phyloP scores from a whole-genome alignment of 2,888 invertebrate genomes.

The Aleiodes testaceus region DNA sequence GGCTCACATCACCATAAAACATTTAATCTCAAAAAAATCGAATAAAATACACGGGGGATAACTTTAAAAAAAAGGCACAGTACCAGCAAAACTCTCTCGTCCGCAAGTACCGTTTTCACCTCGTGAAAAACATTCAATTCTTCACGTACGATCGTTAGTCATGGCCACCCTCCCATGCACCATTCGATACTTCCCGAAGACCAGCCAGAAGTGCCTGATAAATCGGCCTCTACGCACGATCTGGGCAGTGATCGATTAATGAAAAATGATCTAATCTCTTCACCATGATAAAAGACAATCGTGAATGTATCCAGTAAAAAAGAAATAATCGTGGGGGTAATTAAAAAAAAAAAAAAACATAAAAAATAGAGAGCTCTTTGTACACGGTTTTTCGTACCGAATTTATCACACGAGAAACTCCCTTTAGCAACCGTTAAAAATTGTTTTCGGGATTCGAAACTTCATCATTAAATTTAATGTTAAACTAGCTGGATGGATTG shows the following conservation, averaged over 20 bases:
- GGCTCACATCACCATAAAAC: constrained; percentile 21
- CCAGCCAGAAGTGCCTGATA: constrained; percentile 25
- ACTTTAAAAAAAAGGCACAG: constrained; percentile 23
- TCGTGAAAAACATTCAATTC: constrained; percentile 35
- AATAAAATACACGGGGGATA: constrained; percentile 20
- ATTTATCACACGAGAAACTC: constrained; percentile 34
- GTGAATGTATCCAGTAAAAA: constrained; percentile 19
- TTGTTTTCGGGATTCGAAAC: constrained; percentile 5
- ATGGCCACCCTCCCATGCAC: constrained; percentile 48
- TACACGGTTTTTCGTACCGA: constrained; percentile 8
- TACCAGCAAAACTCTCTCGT: constrained; percentile 24
- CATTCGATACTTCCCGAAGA: constrained; percentile 32
- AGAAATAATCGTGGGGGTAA: not conserved
- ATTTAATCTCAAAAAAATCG: constrained; percentile 23
- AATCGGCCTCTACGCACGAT: constrained; percentile 28
- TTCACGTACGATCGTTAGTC: constrained; percentile 50
- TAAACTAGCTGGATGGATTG: constrained; percentile 65
- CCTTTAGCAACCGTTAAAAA: constrained; percentile 25
- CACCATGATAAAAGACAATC: constrained; percentile 28
- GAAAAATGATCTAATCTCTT: not conserved
- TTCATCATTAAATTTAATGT: not conserved
- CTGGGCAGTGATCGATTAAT: constrained; percentile 29
- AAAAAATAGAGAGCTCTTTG: constrained; percentile 26
- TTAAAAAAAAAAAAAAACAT: not conserved
- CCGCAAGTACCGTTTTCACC: constrained; percentile 40